Evolutionary conservation across 30 jellyfish, hydroid and myxozoan genomes (phyloP).

Genomic region (Rhopilema esculentum): DNA sequence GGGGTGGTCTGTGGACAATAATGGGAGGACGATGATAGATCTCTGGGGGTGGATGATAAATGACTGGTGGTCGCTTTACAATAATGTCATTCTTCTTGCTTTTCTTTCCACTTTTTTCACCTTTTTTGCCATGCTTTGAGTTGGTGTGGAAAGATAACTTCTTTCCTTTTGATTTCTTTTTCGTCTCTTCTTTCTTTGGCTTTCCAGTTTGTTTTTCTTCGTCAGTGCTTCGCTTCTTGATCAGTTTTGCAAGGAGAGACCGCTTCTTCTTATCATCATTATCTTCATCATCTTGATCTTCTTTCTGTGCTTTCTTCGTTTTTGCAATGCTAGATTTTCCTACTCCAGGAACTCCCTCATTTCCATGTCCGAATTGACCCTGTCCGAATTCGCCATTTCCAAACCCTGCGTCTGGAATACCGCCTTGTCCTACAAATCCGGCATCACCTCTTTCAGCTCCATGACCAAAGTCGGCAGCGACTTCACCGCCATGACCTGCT

Average conservation of each 20-base stretch:
- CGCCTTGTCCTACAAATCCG: conserved; percentile 35
- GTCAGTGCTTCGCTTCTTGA: conserved; percentile 67
- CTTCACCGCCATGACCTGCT: conserved; percentile 32
- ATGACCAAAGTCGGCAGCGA: conserved; percentile 2
- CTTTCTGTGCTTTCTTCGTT: background rate
- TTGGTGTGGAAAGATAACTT: conserved; percentile 46
- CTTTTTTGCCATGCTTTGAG: conserved; percentile 54
- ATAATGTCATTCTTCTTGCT: conserved; percentile 95
- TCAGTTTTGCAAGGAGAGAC: conserved; percentile 50
- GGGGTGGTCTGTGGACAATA: conserved; percentile 98
- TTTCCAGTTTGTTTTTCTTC: conserved; percentile 8
- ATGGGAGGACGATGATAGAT: conserved; percentile 99
- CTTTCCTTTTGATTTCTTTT: conserved; percentile 57
- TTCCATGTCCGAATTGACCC: conserved; percentile 50
- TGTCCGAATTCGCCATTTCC: conserved; percentile 19
- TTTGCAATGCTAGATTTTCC: conserved; percentile 58
- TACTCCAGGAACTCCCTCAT: conserved; percentile 40
- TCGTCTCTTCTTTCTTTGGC: conserved; percentile 31
- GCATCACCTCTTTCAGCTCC: conserved; percentile 32
- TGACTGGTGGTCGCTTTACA: conserved; percentile 98
- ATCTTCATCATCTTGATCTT: conserved; percentile 23
- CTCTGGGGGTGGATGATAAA: conserved; percentile 99
- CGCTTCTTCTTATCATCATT: conserved; percentile 51
- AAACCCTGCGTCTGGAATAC: conserved; percentile 21
- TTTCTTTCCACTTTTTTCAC: conserved; percentile 75